These are phyloP conservation scores for Anser brachyrhynchus DNA, from an alignment of 2,113 vertebrate genomes.

Conservation along the genomic window DNA sequence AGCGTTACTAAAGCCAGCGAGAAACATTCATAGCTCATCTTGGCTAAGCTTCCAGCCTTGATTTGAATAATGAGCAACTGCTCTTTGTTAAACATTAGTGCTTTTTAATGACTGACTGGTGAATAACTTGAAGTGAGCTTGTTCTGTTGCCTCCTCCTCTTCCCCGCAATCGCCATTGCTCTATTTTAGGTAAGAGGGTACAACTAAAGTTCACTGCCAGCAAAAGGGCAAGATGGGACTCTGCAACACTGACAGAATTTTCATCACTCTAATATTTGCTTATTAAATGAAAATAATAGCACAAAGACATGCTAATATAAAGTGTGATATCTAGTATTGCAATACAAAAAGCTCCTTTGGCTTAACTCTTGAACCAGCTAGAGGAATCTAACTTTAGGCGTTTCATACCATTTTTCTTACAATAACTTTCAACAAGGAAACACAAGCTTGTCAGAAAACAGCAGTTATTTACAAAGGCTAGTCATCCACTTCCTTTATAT, in stretches of 20 bases:
- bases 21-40: constrained; percentile 52
- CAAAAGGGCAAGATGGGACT: background rate
- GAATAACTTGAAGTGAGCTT: constrained; percentile 36
- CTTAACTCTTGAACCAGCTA: background rate
- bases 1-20: constrained; percentile 1
- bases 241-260: background rate
- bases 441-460: background rate
- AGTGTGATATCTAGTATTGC: background rate
- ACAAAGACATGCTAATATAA: background rate
- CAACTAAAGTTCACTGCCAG: background rate
- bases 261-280: background rate
- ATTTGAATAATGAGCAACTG: constrained; percentile 57
- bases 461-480: background rate
- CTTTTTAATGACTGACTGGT: constrained; percentile 41
- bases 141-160: constrained; percentile 31
- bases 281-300: background rate
- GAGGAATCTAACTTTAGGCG: background rate
- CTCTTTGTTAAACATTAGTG: constrained; percentile 60
- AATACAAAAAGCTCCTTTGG: background rate
- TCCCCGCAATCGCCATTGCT: constrained; percentile 10
- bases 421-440: background rate
- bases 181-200: background rate
- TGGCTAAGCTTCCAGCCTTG: constrained; percentile 39
- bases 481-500: background rate
- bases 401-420: background rate